Conservation (phyloP, 1,140 invertebrate genomes). For the Acromyrmex heyeri region DNA sequence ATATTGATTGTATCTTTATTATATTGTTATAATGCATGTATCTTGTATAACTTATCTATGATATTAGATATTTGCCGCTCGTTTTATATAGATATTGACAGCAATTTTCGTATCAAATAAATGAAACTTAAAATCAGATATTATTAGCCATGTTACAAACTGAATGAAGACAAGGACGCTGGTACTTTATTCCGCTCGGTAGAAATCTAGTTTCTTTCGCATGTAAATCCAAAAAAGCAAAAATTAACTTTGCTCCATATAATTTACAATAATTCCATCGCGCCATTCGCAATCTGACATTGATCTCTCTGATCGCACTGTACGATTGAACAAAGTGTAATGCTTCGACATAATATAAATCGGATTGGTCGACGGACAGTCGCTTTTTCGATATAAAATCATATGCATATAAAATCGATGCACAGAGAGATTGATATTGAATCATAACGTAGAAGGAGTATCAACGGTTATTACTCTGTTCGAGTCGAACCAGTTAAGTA, state of each 20-base stretch:
- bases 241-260: neutral
- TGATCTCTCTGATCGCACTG: conserved; percentile 16
- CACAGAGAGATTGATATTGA: conserved; percentile 26
- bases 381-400: conserved; percentile 10
- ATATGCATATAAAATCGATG: conserved; percentile 25
- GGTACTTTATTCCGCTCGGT: neutral
- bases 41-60: neutral
- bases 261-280: conserved; percentile 43
- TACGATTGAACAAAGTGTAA: conserved; percentile 16
- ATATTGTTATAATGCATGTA: neutral
- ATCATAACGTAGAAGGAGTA: conserved; percentile 10
- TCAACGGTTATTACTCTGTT: neutral
- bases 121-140: neutral
- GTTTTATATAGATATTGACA: conserved; percentile 24
- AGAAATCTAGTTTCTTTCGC: conserved; percentile 3
- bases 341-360: conserved; percentile 37
- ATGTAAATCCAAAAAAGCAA: neutral
- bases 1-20: neutral
- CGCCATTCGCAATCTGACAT: conserved; percentile 18
- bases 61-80: neutral
- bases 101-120: neutral
- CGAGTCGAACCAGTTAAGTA: conserved; percentile 32
- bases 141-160: neutral
- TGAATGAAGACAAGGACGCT: neutral
- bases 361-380: conserved; percentile 23